Conservation (phyloP, 2,888 invertebrate species). For the Erebia aethiops region DNA sequence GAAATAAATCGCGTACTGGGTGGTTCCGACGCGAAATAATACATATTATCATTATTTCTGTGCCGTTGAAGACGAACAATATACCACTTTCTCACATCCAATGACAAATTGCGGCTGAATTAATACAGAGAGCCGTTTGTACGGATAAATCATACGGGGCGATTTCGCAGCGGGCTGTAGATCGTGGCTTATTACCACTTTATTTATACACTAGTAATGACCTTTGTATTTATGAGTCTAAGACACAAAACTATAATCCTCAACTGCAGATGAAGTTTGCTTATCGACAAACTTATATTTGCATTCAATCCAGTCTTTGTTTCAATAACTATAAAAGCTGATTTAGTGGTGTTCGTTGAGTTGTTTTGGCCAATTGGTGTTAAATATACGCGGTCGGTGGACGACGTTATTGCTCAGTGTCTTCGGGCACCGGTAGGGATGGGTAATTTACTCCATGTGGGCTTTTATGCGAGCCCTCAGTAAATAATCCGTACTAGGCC, state of each 20-base stretch:
- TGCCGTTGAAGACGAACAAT: slow-evolving; percentile 64
- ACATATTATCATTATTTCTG: slow-evolving; percentile 53
- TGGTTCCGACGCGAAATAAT: slow-evolving; percentile 51
- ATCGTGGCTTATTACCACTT: slow-evolving; percentile 46
- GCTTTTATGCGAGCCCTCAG: slow-evolving; percentile 41
- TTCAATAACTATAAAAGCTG: slow-evolving; percentile 26
- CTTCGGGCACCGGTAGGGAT: slow-evolving; percentile 60
- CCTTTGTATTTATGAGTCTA: slow-evolving; percentile 36
- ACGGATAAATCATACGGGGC: slow-evolving; percentile 69
- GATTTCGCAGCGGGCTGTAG: slow-evolving; percentile 63
- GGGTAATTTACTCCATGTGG: slow-evolving; percentile 44
- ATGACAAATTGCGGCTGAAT: slow-evolving; percentile 77
- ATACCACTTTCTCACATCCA: slow-evolving; percentile 74
- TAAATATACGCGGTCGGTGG: slow-evolving; percentile 61
- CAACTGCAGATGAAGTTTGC: slow-evolving; percentile 38
- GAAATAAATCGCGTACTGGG: slow-evolving; percentile 48
- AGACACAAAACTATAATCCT: slow-evolving; percentile 38
- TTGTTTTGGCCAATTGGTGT: slow-evolving; percentile 49
- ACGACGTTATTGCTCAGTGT: slow-evolving; percentile 77
- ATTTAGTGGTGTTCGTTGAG: slow-evolving; percentile 20
- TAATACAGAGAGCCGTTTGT: slow-evolving; percentile 67
- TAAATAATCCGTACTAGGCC: slow-evolving; percentile 42
- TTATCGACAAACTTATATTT: slow-evolving; percentile 41
- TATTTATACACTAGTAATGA: slow-evolving; percentile 27
- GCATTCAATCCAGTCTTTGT: slow-evolving; percentile 38